phyloP scores from a whole-genome alignment of 2,113 vertebrate species.

The Tetrax tetrax region DNA sequence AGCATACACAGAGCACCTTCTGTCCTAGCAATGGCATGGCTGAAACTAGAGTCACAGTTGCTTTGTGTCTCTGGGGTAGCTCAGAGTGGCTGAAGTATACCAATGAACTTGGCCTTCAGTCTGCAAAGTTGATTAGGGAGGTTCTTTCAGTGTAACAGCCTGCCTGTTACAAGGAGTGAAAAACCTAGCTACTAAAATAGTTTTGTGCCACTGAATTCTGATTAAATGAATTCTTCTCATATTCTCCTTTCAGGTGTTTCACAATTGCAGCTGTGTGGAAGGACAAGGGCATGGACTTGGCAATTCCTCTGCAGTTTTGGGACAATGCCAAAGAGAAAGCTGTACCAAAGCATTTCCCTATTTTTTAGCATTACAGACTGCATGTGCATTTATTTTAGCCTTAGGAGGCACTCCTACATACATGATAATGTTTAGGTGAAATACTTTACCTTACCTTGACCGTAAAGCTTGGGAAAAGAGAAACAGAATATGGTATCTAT shows the following conservation, averaged over 20 bases:
- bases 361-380: conserved; percentile 82
- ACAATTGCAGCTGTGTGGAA: conserved; percentile 87
- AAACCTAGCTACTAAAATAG: background rate
- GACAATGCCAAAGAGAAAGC: conserved; percentile 81
- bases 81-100: background rate
- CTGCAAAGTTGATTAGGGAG: background rate
- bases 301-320: conserved; percentile 80
- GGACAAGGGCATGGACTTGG: conserved; percentile 61
- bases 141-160: background rate
- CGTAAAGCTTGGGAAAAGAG: background rate
- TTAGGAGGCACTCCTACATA: conserved; percentile 82
- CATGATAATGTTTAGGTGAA: conserved; percentile 87
- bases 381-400: conserved; percentile 79
- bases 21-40: background rate
- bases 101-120: background rate
- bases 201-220: background rate
- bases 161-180: background rate
- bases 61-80: background rate
- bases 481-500: background rate
- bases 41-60: background rate
- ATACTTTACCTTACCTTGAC: conserved; percentile 29
- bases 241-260: conserved; percentile 79
- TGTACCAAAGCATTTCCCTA: conserved; percentile 82
- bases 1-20: background rate
- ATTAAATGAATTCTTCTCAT: background rate